A percentile compares a stretch with the other conserved stretches of the same genome.
These are phyloP conservation scores for Deilephila elpenor DNA, from an alignment of 2,888 invertebrate species.

Conservation along the genomic window DNA sequence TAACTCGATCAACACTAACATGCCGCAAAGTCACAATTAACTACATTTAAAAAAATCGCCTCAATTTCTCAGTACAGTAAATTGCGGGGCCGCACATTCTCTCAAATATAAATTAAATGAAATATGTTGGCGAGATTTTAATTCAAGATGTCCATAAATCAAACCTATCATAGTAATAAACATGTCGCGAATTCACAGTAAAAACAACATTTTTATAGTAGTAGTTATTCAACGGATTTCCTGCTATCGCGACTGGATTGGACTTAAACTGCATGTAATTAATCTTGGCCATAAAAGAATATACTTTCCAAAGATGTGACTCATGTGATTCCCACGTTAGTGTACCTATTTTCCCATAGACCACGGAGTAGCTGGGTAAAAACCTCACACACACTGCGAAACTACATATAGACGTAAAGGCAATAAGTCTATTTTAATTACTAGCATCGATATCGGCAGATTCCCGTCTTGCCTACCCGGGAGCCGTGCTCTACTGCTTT, in stretches of 20 bases:
- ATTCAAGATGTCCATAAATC: conserved; percentile 25
- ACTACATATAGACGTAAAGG: conserved; percentile 43
- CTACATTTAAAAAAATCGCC: background rate
- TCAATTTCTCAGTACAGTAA: conserved; percentile 1
- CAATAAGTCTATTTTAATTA: conserved; percentile 85
- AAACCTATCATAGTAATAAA: conserved; percentile 15
- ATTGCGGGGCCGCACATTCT: background rate
- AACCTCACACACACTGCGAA: conserved; percentile 26
- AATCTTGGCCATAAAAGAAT: conserved; percentile 23
- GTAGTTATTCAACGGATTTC: conserved; percentile 24
- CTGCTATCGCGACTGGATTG: conserved; percentile 24
- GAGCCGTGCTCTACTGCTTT: conserved; percentile 73
- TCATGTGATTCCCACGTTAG: conserved; percentile 37
- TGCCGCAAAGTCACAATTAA: background rate
- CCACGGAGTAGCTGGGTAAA: conserved; percentile 31
- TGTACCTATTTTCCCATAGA: conserved; percentile 39
- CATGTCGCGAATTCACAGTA: conserved; percentile 12
- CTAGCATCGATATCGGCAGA: conserved; percentile 81
- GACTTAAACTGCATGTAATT: conserved; percentile 27
- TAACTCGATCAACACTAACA: no score
- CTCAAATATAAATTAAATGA: background rate
- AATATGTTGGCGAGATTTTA: conserved; percentile 9
- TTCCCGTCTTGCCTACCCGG: conserved; percentile 82
- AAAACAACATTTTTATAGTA: conserved; percentile 26
- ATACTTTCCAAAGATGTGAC: conserved; percentile 37